Percentiles rank a stretch among this genome's conserved stretches.
These are phyloP conservation scores for Coracopsis vasa DNA, from an alignment of 2,113 vertebrate species.

Conservation along the genomic window DNA sequence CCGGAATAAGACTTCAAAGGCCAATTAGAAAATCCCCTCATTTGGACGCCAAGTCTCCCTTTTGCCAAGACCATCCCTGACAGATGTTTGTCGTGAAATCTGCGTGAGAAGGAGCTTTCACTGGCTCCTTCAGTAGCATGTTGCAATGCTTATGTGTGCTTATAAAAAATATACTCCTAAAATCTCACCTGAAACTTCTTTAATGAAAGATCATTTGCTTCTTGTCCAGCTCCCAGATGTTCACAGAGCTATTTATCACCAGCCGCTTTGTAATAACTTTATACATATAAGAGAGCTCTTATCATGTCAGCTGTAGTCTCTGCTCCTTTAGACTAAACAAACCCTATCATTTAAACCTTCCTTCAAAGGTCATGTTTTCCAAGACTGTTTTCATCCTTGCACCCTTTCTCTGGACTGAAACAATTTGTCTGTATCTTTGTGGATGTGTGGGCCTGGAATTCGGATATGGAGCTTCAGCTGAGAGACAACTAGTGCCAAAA, in stretches of 20 bases:
- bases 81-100: conserved; percentile 8
- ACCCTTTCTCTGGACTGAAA: background rate
- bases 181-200: conserved; percentile 14
- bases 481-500: background rate
- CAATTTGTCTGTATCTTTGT: background rate
- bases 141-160: background rate
- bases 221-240: background rate
- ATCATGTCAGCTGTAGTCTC: background rate
- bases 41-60: background rate
- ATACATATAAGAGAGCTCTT: background rate
- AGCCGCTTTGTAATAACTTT: background rate
- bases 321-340: conserved; percentile 39
- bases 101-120: background rate
- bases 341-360: background rate
- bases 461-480: background rate
- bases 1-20: background rate
- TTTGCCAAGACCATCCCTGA: background rate
- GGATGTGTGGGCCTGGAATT: background rate
- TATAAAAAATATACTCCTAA: background rate
- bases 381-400: background rate
- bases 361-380: background rate
- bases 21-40: background rate
- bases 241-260: background rate
- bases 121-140: background rate
- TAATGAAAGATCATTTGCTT: background rate